Percentiles rank a stretch among this genome's conserved stretches.
phyloP scores from a whole-genome alignment of 1,140 invertebrate genomes.

The Bombus fervidus region DNA sequence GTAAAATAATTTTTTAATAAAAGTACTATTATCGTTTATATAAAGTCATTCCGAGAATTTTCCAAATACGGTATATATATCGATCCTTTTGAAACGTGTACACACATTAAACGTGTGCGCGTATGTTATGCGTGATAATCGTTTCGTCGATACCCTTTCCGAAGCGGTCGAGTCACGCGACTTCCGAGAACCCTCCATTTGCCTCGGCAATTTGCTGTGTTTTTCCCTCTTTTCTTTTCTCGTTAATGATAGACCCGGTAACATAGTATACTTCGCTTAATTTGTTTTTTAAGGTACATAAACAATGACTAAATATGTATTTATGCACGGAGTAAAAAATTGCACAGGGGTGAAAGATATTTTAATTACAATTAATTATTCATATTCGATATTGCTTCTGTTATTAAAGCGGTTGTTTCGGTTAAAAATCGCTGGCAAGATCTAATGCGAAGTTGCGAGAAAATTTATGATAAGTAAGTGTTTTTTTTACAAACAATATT shows the following conservation, averaged over 20 bases:
- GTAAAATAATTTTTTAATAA: not conserved
- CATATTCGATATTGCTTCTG: not conserved
- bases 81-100: not conserved
- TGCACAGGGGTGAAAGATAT: not conserved
- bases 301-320: not conserved
- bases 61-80: too few species aligned
- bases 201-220: not conserved
- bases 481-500: not conserved
- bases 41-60: not conserved
- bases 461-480: not conserved
- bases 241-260: not conserved
- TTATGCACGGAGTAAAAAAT: not conserved
- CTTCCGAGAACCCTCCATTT: slow-evolving; percentile 14
- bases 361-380: not conserved
- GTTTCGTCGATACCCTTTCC: slow-evolving; percentile 26
- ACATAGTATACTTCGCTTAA: not conserved
- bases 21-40: too few species aligned
- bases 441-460: not conserved
- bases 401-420: too few species aligned
- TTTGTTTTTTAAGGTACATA: not conserved
- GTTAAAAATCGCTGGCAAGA: too few species aligned
- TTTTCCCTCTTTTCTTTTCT: not conserved
- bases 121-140: slow-evolving; percentile 12
- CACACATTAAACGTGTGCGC: not conserved
- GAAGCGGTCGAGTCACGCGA: slow-evolving; percentile 14